Percentiles rank a stretch among this genome's conserved stretches.
phyloP scores from a whole-genome alignment of 2,113 vertebrate genomes.

The Diadophis punctatus region DNA sequence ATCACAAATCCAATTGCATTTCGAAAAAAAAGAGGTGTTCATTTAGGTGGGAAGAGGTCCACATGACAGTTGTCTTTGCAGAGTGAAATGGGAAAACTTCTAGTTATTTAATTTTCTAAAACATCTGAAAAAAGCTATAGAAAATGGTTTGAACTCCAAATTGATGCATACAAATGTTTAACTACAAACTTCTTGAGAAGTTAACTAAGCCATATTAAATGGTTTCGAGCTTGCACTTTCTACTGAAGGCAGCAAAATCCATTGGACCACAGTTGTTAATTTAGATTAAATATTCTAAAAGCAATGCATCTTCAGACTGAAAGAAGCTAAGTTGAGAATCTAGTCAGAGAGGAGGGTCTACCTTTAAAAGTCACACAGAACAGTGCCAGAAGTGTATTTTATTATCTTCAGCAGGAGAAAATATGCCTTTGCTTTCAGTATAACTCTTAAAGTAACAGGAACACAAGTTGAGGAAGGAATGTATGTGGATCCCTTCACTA shows the following conservation, averaged over 20 bases:
- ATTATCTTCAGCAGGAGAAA: not conserved
- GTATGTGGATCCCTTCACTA: not conserved
- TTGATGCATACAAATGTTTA: not conserved
- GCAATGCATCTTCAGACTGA: not conserved
- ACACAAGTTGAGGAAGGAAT: not conserved
- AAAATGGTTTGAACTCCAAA: not conserved
- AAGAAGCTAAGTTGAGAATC: not conserved
- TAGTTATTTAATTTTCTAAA: not conserved
- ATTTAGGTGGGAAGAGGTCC: not conserved
- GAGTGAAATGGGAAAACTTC: not conserved
- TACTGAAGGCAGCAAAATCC: not conserved
- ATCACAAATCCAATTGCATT: not conserved
- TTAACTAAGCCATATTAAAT: slow-evolving; percentile 18
- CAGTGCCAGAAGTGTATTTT: not conserved
- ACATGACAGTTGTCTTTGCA: not conserved
- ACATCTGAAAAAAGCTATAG: not conserved
- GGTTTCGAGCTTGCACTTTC: not conserved
- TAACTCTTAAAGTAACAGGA: not conserved
- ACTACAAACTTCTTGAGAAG: not conserved
- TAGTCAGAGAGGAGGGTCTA: not conserved
- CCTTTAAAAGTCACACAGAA: not conserved
- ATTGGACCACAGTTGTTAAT: not conserved
- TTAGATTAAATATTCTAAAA: slow-evolving; percentile 2
- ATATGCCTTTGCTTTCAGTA: not conserved
- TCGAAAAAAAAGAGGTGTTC: not conserved